A percentile compares a stretch with the other conserved stretches of the same genome.
Conservation (phyloP, 2,797 vertebrate species). For the Poecilia wingei region DNA sequence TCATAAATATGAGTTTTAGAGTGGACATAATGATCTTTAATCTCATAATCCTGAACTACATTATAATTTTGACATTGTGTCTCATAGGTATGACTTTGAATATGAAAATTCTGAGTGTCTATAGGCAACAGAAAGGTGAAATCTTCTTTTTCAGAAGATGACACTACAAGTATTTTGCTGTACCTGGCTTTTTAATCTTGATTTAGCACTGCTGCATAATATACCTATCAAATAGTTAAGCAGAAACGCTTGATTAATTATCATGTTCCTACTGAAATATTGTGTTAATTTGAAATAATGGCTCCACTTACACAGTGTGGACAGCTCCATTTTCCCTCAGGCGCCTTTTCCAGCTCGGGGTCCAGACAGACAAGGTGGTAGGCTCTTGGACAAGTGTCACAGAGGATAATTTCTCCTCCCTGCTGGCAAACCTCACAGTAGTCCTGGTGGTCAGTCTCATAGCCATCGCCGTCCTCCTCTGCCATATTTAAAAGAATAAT, state of each 20-base stretch:
- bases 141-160: background rate
- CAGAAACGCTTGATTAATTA: background rate
- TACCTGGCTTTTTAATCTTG: background rate
- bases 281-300: background rate
- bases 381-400: slow-evolving; percentile 95
- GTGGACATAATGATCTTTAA: background rate
- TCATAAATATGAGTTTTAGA: background rate
- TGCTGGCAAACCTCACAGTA: slow-evolving; percentile 99
- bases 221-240: background rate
- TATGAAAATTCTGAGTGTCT: background rate
- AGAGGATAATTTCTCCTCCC: slow-evolving; percentile 97
- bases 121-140: background rate
- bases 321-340: slow-evolving; percentile 98
- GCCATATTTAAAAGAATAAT: slow-evolving; percentile 20
- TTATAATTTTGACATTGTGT: background rate
- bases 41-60: background rate
- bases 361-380: slow-evolving; percentile 98
- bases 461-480: slow-evolving; percentile 95
- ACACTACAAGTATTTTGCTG: background rate
- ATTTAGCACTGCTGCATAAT: background rate
- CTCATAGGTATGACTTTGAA: background rate
- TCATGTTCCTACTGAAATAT: background rate
- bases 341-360: slow-evolving; percentile 96
- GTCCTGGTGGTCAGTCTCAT: slow-evolving; percentile 99
- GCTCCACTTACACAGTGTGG: slow-evolving; percentile 93